Conservation (phyloP, 1,140 invertebrate species). For the Zaprionus kolodkinae region DNA sequence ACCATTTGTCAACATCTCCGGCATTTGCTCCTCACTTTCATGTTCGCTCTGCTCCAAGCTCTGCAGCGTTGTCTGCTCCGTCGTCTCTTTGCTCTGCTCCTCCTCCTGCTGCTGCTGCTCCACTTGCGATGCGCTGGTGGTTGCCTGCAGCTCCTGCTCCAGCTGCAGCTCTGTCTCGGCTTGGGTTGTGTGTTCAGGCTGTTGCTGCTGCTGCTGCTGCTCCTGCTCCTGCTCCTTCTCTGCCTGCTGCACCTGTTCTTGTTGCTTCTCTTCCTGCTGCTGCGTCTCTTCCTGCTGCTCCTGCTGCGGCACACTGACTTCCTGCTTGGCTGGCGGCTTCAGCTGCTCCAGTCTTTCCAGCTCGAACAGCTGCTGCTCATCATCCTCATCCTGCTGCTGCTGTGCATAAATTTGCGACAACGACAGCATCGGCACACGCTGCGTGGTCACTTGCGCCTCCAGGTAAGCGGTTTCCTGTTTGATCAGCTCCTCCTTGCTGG, state of each 20-base stretch:
- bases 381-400: constrained; percentile 70
- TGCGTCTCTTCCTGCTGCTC: background rate
- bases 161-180: background rate
- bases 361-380: constrained; percentile 64
- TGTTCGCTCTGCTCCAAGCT: constrained; percentile 21
- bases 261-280: background rate
- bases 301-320: constrained; percentile 27
- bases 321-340: constrained; percentile 40
- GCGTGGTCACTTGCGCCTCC: constrained; percentile 27
- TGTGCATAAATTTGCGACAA: constrained; percentile 77
- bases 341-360: constrained; percentile 30
- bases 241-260: constrained; percentile 1
- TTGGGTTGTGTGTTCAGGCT: constrained; percentile 1
- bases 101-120: background rate
- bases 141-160: constrained; percentile 18
- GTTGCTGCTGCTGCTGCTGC: background rate
- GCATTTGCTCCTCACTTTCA: constrained; percentile 57
- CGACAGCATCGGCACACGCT: constrained; percentile 60
- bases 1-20: constrained; percentile 70
- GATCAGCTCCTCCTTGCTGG: constrained; percentile 44
- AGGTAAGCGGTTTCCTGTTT: constrained; percentile 53
- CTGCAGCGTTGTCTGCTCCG: constrained; percentile 24
- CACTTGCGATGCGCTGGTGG: constrained; percentile 10
- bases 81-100: constrained; percentile 40
- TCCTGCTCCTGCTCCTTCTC: constrained; percentile 4